These are phyloP conservation scores for Aspidapion aeneum DNA, from an alignment of 2,888 invertebrate species.

Conservation along the genomic window DNA sequence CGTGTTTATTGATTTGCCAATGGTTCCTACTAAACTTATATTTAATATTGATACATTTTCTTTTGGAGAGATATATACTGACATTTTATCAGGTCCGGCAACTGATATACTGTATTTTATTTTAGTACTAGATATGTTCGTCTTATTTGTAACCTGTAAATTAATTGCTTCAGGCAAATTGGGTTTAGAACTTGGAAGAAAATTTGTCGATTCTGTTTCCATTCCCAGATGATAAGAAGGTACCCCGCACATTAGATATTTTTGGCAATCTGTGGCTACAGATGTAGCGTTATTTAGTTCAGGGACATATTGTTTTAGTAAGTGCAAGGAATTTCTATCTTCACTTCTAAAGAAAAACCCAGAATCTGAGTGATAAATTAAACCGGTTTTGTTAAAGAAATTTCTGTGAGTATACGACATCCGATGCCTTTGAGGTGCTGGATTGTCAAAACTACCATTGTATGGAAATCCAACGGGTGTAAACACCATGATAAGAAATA, in stretches of 20 bases:
- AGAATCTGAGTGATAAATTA: constrained; percentile 36
- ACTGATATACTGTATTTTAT: constrained; percentile 48
- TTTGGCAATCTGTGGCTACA: constrained; percentile 36
- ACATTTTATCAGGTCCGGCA: constrained; percentile 60
- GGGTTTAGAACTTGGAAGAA: constrained; percentile 42
- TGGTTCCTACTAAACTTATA: constrained; percentile 53
- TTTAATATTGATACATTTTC: constrained; percentile 49
- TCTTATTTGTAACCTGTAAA: constrained; percentile 33
- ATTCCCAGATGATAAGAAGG: constrained; percentile 38
- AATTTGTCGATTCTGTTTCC: constrained; percentile 39
- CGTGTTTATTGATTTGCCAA: constrained; percentile 22
- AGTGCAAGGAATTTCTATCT: constrained; percentile 43
- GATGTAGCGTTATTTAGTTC: constrained; percentile 33
- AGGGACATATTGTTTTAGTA: constrained; percentile 34
- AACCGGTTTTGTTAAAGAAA: constrained; percentile 36
- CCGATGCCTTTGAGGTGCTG: constrained; percentile 64
- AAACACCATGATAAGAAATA: constrained; percentile 50
- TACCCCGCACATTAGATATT: constrained; percentile 40
- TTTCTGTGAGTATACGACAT: constrained; percentile 41
- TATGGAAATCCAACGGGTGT: constrained; percentile 71
- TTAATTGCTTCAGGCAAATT: constrained; percentile 33
- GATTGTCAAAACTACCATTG: constrained; percentile 53
- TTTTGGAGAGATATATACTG: constrained; percentile 57
- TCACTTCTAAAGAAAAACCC: constrained; percentile 43
- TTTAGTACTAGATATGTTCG: constrained; percentile 41